Evolutionary conservation across 2,888 invertebrate genomes (phyloP), one percentile per base, ranked within the genome.

Genomic region (Tetragonula carbonaria): DNA sequence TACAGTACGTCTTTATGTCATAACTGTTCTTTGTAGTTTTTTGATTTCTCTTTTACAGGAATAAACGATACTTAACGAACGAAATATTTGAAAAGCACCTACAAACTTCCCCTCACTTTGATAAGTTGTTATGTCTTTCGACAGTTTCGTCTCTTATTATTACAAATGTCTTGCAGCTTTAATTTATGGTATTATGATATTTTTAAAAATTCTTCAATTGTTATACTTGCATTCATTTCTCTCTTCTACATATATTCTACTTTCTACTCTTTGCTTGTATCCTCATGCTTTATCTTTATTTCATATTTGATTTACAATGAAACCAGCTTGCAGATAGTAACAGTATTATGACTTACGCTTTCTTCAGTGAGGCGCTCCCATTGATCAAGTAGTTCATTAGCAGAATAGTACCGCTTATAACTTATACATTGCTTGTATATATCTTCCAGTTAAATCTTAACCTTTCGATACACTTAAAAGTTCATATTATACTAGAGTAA

Each of bases 301-400:
- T 21, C 51, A 18, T 68, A 28, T 28, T 63, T 73, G 53, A 28
- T 50, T 63, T 63, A 16, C 50, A 51, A 51, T 21, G 73, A 51
- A 51, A 28, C 45, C 33, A 62, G 16, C 21, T 50, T 11, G 14
- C 45, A 50, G 62, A 38, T 51, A 62, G 53, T 28, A 66, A 66
- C 45, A 50, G 62, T 63, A 78, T 45, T 82, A 66, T 50, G 68
- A 74, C 50, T 74, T 78, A 62, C 21, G 50, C 51, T 67, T 67
- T 57, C 70, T 63, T 63, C 67, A 23, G 77, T n/a, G 53, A 59
- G 55, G 65, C 51, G 51, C 50, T 74, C 65, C 51, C 55, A 67
- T 67, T 51, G 57, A 78, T 66, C 70, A 78, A 59, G 68, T 33
- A 68, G 67, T 73, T 75, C 82, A 78, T 84, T 82, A 72, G 63